Evolutionary conservation across 2,113 vertebrate genomes (phyloP), one percentile per base, ranked within the genome.

Genomic region (Acanthisitta chloris): DNA sequence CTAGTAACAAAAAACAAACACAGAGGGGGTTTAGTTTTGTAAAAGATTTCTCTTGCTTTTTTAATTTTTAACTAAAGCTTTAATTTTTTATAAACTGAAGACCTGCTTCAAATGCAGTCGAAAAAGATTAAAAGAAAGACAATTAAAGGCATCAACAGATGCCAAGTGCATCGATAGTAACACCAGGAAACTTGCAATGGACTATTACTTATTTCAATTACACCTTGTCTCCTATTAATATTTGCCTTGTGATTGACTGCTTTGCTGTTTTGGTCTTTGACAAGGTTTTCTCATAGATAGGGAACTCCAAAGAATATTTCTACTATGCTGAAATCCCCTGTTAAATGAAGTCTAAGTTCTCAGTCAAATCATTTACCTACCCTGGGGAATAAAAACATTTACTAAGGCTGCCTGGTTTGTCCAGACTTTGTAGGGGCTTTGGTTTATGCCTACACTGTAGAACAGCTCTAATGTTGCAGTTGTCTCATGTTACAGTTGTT

Each of bases 1-100:
- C 1, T 19, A 18, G 28, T 10, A 46, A 36, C 28, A 58, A 81
- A 81, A 81, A 81, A 38, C 6, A 29, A 1, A 1, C 8, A 61
- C 1, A 34, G 14, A 31, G 3, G 8, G 6, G 0, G 49, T 8
- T 1, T 11, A 17, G 58, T 79, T 76, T 42, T 26, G 12, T 12
- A 24, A 26, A 72, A 65, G n/a, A 61, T 29, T 40, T 45, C 55
- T 11, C 3, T 61, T 43, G 1, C 0, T 33, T 55, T 43, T n/a
- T 20, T 43, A 25, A 12, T 62, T 87, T 76, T 82, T 34, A 42
- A 10, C 3, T 51, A 38, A 81, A 51, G 38, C 8, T 1, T n/a
- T 21, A 4, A 0, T 24, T n/a, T 72, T 82, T 85, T 36, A 12
- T 4, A 54, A 65, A 58, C 4, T 29, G 9, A 40, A 79, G 33